Conservation (phyloP, 2,113 vertebrate species). For the Perca flavescens region DNA sequence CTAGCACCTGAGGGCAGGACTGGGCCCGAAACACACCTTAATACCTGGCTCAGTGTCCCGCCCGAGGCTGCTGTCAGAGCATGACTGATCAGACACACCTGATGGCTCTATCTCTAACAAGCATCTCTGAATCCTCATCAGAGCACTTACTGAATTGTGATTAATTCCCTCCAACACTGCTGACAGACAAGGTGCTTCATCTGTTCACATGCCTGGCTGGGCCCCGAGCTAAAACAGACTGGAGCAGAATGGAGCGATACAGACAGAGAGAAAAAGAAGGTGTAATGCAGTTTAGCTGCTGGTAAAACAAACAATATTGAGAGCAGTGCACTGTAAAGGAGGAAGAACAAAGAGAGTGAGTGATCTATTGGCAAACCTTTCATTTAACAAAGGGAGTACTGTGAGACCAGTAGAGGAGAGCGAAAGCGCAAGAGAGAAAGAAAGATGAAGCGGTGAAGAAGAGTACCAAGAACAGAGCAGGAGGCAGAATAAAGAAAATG, state of each 20-base stretch:
- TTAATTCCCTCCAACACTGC: constrained; percentile 90
- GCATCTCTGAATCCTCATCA: constrained; percentile 96
- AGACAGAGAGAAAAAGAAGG: constrained; percentile 63
- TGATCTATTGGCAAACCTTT: constrained; percentile 75
- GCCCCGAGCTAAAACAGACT: constrained; percentile 84
- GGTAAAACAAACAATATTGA: constrained; percentile 87
- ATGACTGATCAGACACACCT: constrained; percentile 91
- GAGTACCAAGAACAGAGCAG: constrained; percentile 65
- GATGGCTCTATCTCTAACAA: constrained; percentile 94
- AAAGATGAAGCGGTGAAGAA: constrained; percentile 55
- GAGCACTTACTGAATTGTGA: constrained; percentile 93
- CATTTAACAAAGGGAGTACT: constrained; percentile 78
- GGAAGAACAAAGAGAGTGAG: constrained; percentile 70
- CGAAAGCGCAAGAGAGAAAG: constrained; percentile 54
- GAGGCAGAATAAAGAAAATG: constrained; percentile 77
- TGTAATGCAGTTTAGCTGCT: constrained; percentile 77
- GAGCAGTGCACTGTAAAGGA: constrained; percentile 68
- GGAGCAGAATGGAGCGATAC: constrained; percentile 64
- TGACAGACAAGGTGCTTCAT: constrained; percentile 93
- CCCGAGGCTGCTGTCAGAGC: constrained; percentile 88
- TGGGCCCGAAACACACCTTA: constrained; percentile 77
- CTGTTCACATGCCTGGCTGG: constrained; percentile 85
- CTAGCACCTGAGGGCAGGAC: constrained; percentile 64
- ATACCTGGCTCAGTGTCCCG: constrained; percentile 84
- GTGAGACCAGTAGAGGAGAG: constrained; percentile 61